phyloP scores from a whole-genome alignment of 2,888 invertebrate genomes.

The Celastrina argiolus region DNA sequence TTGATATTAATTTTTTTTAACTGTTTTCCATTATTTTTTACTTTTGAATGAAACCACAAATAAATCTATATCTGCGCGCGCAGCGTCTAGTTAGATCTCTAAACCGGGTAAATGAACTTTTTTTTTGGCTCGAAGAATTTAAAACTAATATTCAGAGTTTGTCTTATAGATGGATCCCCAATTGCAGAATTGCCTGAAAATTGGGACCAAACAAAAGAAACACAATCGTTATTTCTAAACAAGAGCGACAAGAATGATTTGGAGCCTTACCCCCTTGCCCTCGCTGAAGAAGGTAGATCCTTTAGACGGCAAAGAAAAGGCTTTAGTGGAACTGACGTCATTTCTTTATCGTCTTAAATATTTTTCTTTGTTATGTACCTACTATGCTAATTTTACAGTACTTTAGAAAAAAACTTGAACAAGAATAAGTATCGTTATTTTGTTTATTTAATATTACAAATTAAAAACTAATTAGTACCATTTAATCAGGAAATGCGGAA shows the following conservation, averaged over 20 bases:
- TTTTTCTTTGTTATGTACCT: not conserved
- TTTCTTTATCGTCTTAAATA: not conserved
- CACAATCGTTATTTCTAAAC: slow-evolving; percentile 71
- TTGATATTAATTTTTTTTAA: not conserved
- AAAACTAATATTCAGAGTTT: too few species aligned
- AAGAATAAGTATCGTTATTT: too few species aligned
- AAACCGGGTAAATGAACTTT: not conserved
- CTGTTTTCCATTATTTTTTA: not conserved
- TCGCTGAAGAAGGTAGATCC: slow-evolving; percentile 71
- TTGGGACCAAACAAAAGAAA: slow-evolving; percentile 76
- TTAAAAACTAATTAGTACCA: not conserved
- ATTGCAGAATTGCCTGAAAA: slow-evolving; percentile 72
- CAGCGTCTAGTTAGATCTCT: not conserved
- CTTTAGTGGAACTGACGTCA: not conserved
- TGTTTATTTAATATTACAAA: not conserved
- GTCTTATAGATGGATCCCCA: slow-evolving; percentile 59
- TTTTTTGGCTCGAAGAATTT: too few species aligned
- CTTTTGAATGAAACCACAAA: not conserved
- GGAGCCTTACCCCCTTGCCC: slow-evolving; percentile 72
- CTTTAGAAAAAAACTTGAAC: not conserved
- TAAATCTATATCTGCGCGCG: slow-evolving; percentile 7
- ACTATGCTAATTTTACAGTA: too few species aligned
- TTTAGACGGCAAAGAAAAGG: not conserved
- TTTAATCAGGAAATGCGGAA: slow-evolving; percentile 59
- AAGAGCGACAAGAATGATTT: slow-evolving; percentile 76